A percentile compares a stretch with the other conserved stretches of the same genome.
Evolutionary conservation across 2,888 invertebrate genomes (phyloP).

Genomic region (Microchrysa polita): DNA sequence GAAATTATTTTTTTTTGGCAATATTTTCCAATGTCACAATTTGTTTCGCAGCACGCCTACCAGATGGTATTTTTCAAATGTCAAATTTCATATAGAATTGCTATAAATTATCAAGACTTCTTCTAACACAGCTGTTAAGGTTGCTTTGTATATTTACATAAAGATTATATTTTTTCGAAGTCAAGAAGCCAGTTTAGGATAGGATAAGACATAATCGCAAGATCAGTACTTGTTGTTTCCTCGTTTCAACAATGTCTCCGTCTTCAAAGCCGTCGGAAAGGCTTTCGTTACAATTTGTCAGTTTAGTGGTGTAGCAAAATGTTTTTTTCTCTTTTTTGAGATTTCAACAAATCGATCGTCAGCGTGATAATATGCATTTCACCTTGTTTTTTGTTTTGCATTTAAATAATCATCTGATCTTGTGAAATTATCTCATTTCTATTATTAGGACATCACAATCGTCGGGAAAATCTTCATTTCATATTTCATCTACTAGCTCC

Average conservation of each 20-base stretch:
- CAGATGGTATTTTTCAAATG: neutral
- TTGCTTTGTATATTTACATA: neutral
- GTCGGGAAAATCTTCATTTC: constrained; percentile 20
- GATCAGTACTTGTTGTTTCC: neutral
- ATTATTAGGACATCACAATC: constrained; percentile 28
- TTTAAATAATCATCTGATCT: constrained; percentile 1
- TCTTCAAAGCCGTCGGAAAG: neutral
- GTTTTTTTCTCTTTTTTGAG: neutral
- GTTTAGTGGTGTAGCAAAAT: neutral
- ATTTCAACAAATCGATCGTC: neutral
- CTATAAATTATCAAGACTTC: neutral
- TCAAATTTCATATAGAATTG: neutral
- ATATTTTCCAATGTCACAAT: neutral
- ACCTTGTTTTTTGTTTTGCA: neutral
- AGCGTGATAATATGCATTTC: neutral
- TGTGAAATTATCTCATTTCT: constrained; percentile 40
- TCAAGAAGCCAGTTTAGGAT: neutral
- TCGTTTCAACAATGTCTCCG: neutral
- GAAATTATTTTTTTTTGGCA: neutral
- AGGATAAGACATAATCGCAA: neutral
- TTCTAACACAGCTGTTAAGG: neutral
- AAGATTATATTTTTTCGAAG: too few relatives aligned
- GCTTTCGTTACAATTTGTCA: neutral
- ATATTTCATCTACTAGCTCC: constrained; percentile 32
- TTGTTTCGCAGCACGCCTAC: neutral